Evolutionary conservation across 2,888 invertebrate species (phyloP).

Genomic region (Pyrgus malvae): DNA sequence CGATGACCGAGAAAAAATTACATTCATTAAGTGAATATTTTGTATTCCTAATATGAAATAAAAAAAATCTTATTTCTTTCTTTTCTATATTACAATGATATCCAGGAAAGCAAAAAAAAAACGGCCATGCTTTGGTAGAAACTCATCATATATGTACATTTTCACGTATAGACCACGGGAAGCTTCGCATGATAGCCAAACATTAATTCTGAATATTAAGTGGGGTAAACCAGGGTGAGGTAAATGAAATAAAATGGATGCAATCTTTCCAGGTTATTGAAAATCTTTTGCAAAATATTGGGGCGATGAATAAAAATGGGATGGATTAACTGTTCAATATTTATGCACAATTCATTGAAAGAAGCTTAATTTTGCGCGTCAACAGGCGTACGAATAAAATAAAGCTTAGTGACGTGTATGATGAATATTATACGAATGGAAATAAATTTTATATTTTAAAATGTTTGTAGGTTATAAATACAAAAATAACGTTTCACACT

Average conservation of each 20-base stretch:
- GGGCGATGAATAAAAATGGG: constrained; percentile 14
- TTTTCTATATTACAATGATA: too few species aligned
- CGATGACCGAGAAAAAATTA: too few species aligned
- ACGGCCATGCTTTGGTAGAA: too few species aligned
- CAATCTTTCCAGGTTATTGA: constrained; percentile 18
- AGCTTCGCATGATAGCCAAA: constrained; percentile 18
- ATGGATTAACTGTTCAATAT: background rate
- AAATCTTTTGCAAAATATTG: constrained; percentile 14
- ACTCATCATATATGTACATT: background rate
- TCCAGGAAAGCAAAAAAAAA: too few species aligned
- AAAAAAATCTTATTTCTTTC: too few species aligned
- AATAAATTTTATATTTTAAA: too few species aligned
- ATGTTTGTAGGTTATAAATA: too few species aligned
- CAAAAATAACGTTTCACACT: too few species aligned
- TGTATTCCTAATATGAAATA: too few species aligned
- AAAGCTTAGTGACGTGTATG: background rate
- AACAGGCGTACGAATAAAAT: background rate
- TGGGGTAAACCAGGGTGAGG: background rate
- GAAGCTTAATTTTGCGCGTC: background rate
- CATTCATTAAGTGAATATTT: too few species aligned
- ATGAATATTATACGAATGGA: too few species aligned
- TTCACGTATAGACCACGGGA: background rate
- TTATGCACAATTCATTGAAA: constrained; percentile 1
- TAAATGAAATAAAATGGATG: constrained; percentile 22
- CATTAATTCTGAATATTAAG: constrained; percentile 19